A percentile compares a stretch with the other conserved stretches of the same genome.
Conservation (phyloP, 2,113 vertebrate genomes). For the Rhinolophus sinicus region DNA sequence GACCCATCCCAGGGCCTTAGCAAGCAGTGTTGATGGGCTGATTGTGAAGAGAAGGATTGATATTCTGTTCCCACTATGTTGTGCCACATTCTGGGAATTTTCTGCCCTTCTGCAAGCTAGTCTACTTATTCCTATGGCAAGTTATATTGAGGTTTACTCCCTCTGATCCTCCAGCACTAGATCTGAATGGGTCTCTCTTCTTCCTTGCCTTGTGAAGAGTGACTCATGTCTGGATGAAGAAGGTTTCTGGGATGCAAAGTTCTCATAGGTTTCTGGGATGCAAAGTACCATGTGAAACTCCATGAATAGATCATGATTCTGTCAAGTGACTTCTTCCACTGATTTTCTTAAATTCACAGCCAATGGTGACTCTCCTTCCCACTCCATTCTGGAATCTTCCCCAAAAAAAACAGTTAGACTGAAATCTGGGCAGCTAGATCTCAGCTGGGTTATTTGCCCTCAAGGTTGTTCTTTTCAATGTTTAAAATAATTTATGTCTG, state of each 20-base stretch:
- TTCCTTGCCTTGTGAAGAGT: not conserved
- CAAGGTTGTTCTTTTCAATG: not conserved
- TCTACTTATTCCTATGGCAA: not conserved
- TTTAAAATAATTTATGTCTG: slow-evolving; percentile 28
- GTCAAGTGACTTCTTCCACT: not conserved
- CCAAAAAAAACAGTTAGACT: not conserved
- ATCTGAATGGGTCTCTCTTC: not conserved
- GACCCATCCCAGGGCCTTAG: not conserved
- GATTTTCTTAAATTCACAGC: slow-evolving; percentile 1
- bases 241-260: not conserved
- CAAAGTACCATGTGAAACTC: not conserved
- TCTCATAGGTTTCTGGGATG: not conserved
- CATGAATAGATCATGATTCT: not conserved
- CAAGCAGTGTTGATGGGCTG: not conserved
- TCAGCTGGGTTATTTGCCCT: not conserved
- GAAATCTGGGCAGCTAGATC: not conserved
- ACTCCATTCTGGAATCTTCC: not conserved
- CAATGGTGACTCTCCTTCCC: not conserved
- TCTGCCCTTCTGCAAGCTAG: not conserved
- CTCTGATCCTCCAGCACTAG: not conserved
- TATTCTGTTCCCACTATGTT: not conserved
- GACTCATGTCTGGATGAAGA: not conserved
- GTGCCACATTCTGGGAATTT: not conserved
- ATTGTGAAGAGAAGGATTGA: not conserved
- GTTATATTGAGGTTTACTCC: not conserved